phyloP scores from a whole-genome alignment of 2,797 vertebrate genomes.

The Pogoniulus pusillus region DNA sequence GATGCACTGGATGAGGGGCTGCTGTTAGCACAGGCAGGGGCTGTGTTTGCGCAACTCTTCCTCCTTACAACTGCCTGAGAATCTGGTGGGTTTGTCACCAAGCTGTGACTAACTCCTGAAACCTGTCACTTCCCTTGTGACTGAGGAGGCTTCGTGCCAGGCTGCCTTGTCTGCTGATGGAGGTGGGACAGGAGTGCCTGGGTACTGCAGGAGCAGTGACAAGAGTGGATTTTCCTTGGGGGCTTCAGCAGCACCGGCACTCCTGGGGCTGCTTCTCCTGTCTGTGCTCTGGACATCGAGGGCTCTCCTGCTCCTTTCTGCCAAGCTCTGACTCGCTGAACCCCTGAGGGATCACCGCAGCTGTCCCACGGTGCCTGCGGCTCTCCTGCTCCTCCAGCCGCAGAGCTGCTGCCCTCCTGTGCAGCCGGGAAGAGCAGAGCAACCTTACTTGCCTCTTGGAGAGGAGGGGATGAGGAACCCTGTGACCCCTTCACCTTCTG shows the following conservation, averaged over 20 bases:
- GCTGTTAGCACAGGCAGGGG: neutral
- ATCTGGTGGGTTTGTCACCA: slow-evolving; percentile 23
- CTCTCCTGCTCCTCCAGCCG: neutral
- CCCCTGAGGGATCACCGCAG: neutral
- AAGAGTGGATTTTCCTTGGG: neutral
- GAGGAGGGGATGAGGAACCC: neutral
- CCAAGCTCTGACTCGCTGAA: neutral
- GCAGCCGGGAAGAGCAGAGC: neutral
- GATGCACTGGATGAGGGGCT: neutral
- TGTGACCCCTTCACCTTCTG: neutral
- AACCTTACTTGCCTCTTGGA: neutral
- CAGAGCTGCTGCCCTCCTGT: neutral
- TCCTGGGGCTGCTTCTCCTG: neutral
- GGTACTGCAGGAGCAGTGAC: neutral
- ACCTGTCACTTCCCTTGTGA: slow-evolving; percentile 13
- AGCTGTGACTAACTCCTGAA: slow-evolving; percentile 34
- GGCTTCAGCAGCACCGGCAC: neutral
- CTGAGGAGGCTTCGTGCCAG: neutral
- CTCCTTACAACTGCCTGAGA: neutral
- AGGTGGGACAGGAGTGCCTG: neutral
- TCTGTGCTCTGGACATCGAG: neutral
- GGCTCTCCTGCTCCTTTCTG: neutral
- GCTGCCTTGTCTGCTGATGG: neutral
- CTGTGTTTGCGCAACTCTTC: neutral
- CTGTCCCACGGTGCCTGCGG: neutral